Evolutionary conservation across 2,797 vertebrate species (phyloP).

Genomic region (Anabacerthia variegaticeps): DNA sequence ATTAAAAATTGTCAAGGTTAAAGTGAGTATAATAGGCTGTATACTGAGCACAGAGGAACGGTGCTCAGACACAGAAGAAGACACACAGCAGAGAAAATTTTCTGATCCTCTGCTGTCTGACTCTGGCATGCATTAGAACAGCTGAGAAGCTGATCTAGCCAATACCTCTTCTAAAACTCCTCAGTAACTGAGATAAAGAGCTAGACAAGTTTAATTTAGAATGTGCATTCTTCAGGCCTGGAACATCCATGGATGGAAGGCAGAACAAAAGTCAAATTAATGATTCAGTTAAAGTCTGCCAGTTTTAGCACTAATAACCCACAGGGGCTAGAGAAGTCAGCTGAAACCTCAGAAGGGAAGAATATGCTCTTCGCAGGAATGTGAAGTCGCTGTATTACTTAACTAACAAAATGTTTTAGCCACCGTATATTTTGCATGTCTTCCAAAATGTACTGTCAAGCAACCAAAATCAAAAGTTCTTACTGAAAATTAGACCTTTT

Average conservation of each 20-base stretch:
- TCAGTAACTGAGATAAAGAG: neutral
- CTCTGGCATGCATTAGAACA: neutral
- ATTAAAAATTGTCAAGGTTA: constrained; percentile 19
- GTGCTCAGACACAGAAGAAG: neutral
- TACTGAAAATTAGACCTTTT: constrained; percentile 21
- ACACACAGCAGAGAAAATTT: neutral
- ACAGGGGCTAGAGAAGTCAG: neutral
- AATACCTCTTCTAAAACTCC: neutral
- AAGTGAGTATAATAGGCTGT: constrained; percentile 6
- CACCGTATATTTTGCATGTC: neutral
- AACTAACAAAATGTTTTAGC: neutral
- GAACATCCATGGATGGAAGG: neutral
- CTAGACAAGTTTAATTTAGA: neutral
- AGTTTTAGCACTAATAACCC: neutral
- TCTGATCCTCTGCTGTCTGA: neutral
- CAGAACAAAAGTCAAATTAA: neutral
- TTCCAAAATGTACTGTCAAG: constrained; percentile 8
- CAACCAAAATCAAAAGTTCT: constrained; percentile 12
- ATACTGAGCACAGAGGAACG: neutral
- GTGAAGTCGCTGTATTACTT: neutral
- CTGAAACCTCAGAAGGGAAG: neutral
- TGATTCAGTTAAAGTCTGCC: neutral
- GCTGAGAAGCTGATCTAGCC: neutral
- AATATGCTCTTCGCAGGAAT: neutral
- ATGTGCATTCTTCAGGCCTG: neutral